These are phyloP conservation scores for Neria commutata DNA, from an alignment of 2,888 invertebrate species.

Conservation along the genomic window DNA sequence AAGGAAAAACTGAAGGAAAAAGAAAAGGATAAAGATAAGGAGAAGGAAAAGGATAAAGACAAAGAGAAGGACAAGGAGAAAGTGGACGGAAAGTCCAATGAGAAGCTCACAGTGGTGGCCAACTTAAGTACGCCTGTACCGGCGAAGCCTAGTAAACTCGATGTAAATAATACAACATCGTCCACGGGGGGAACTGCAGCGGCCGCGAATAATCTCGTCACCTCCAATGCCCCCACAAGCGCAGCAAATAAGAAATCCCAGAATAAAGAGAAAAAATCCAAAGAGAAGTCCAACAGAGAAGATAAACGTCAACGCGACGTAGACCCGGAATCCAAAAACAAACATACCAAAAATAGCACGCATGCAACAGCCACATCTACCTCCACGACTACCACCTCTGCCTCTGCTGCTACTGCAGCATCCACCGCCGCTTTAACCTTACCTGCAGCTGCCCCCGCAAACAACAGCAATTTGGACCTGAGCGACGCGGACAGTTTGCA, in stretches of 20 bases:
- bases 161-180: constrained; percentile 9
- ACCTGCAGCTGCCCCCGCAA: constrained; percentile 17
- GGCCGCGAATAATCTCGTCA: constrained; percentile 15
- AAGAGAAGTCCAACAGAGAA: constrained; percentile 48
- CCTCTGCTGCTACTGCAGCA: constrained; percentile 10
- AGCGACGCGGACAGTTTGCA: constrained; percentile 54
- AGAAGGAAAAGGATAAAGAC: constrained; percentile 33
- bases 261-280: constrained; percentile 50
- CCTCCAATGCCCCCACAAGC: constrained; percentile 7
- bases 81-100: constrained; percentile 12
- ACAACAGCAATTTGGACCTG: constrained; percentile 46
- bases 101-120: constrained; percentile 28
- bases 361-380: background rate
- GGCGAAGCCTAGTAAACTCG: too few species aligned
- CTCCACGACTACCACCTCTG: background rate
- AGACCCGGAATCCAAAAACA: constrained; percentile 20
- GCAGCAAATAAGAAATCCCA: constrained; percentile 34
- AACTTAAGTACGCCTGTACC: too few species aligned
- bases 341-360: constrained; percentile 33
- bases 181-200: constrained; percentile 12
- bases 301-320: constrained; percentile 45
- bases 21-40: constrained; percentile 45
- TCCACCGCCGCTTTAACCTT: constrained; percentile 30
- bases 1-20: constrained; percentile 47
- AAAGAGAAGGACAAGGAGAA: constrained; percentile 35